Base-by-base conservation (phyloP, 2,113 vertebrate genomes). In the Polypterus senegalus region DNA sequence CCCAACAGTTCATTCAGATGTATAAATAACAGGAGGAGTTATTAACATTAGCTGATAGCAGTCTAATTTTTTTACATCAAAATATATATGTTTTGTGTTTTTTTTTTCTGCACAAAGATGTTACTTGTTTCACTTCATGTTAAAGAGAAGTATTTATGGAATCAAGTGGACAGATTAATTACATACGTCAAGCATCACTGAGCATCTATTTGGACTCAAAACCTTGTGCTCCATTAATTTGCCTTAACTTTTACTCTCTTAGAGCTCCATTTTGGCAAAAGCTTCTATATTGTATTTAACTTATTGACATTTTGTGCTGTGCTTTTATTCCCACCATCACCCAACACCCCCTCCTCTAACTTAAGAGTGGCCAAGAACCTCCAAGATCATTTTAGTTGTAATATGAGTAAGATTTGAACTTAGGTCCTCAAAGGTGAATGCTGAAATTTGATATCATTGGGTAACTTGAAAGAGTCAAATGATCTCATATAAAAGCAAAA, bases 261-360 rank as follows among this genome's bases (percentile, higher is more conserved):
- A 61, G 66, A 70, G 63, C 63, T 69, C 45, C 47, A 60, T 56
- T 54, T 49, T 66, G 61, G 62, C 63, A 47, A 61, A 53, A 46
- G 66, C 58, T 45, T 47, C 51, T 52, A 52, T 52, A 63, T 69
- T 76, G 68, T 72, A 61, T 56, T 3, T 51, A 61, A 49, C 65
- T 73, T 68, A 73, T 74, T 74, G 65, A 63, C 52, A 55, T 60
- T 71, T 74, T 71, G 66, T 73, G 54, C 7, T 11, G 27, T 51
- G 52, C 58, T 27, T 27, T 27, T 27, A 27, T 27, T 27, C 27
- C 27, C 27, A 27, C 27, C 27, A 27, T 27, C 27, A 27, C 27
- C 27, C 27, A 27, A 27, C 27, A 27, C 27, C 48, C 59, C 67
- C 69, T 44, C 67, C 57, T 59, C 65, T 57, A 27, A 27, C 53